A percentile compares a stretch with the other conserved stretches of the same genome.
phyloP scores from a whole-genome alignment of 2,888 invertebrate species.

The Drosophila diplacantha region DNA sequence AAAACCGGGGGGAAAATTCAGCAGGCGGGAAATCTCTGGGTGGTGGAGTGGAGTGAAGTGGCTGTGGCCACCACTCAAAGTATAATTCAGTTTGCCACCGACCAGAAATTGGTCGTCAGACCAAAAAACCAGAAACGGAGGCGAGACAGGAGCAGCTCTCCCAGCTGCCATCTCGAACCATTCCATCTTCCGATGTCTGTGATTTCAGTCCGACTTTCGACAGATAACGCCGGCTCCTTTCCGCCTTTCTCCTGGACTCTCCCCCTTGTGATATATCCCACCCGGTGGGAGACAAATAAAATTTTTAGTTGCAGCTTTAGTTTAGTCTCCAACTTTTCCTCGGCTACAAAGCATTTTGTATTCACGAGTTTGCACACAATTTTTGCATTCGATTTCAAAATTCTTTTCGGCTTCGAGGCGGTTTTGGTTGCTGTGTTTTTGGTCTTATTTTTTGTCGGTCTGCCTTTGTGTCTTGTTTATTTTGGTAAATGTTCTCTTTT shows the following conservation, averaged over 20 bases:
- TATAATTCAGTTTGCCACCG: slow-evolving; percentile 61
- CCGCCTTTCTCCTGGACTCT: background rate
- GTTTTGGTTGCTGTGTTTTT: slow-evolving; percentile 4
- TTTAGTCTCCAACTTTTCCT: slow-evolving; percentile 20
- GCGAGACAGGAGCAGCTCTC: slow-evolving; percentile 8
- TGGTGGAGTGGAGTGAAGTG: slow-evolving; percentile 13
- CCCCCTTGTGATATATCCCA: background rate
- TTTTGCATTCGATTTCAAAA: slow-evolving; percentile 71
- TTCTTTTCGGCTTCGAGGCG: slow-evolving; percentile 55
- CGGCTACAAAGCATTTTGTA: slow-evolving; percentile 54
- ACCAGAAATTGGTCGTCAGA: slow-evolving; percentile 58
- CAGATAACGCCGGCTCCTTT: slow-evolving; percentile 25
- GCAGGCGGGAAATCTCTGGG: slow-evolving; percentile 7
- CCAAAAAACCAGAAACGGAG: slow-evolving; percentile 28
- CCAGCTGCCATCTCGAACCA: slow-evolving; percentile 11
- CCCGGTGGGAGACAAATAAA: slow-evolving; percentile 17
- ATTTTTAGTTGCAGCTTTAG: slow-evolving; percentile 35
- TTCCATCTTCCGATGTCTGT: slow-evolving; percentile 29
- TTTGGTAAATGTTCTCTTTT: slow-evolving; percentile 45
- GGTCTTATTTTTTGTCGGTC: slow-evolving; percentile 3
- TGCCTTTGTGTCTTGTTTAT: slow-evolving; percentile 32
- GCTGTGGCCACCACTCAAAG: slow-evolving; percentile 52
- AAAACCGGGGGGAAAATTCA: slow-evolving; percentile 13
- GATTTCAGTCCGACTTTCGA: slow-evolving; percentile 40
- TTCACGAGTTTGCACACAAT: slow-evolving; percentile 73